These are phyloP conservation scores for Heliconius himera DNA, from an alignment of 1,140 invertebrate genomes.

Conservation along the genomic window DNA sequence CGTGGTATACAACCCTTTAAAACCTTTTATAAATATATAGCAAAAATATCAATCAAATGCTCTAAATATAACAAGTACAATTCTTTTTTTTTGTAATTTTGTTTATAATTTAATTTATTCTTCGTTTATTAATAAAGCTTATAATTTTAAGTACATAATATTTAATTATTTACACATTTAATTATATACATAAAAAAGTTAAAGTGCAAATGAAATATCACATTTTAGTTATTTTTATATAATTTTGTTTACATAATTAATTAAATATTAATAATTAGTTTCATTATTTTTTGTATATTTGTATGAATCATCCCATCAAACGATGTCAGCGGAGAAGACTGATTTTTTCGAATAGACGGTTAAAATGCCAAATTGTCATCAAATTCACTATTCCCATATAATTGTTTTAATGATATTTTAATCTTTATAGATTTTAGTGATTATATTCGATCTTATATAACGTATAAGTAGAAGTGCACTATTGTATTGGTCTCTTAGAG, in stretches of 20 bases:
- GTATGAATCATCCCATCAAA: slow-evolving; percentile 1
- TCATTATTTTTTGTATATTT: not conserved
- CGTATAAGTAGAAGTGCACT: slow-evolving; percentile 37
- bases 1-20: not conserved
- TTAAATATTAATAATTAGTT: slow-evolving; percentile 6
- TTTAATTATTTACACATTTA: not conserved
- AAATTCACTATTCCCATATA: slow-evolving; percentile 29
- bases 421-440: slow-evolving; percentile 30
- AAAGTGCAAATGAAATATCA: slow-evolving; percentile 8
- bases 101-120: not conserved
- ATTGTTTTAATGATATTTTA: slow-evolving; percentile 10
- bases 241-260: slow-evolving; percentile 3
- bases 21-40: not conserved
- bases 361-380: slow-evolving; percentile 52
- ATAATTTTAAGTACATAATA: not conserved
- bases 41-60: not conserved
- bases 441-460: slow-evolving; percentile 22
- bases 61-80: not conserved
- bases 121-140: slow-evolving; percentile 9
- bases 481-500: slow-evolving; percentile 31
- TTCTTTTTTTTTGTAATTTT: not conserved
- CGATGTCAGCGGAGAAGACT: slow-evolving; percentile 69
- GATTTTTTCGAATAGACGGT: slow-evolving; percentile 69
- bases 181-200: not conserved
- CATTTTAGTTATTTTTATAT: not conserved